Base-by-base conservation (phyloP, 2,797 vertebrate genomes). In the Thripadectes ignobilis region DNA sequence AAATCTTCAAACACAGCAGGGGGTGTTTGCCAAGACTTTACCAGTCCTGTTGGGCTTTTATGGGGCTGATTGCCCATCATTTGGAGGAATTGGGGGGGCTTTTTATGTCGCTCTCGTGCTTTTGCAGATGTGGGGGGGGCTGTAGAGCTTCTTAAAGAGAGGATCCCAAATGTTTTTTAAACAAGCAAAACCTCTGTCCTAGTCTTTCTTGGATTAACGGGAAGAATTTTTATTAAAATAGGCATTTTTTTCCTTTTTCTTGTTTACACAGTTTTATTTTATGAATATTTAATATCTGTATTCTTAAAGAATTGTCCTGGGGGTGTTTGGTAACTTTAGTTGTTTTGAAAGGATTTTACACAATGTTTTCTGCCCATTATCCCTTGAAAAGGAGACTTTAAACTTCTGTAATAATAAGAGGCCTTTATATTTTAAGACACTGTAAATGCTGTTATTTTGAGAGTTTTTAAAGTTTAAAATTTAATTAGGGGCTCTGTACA, bases 1-100 rank as follows among this genome's bases (percentile, higher is more conserved):
- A 96, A 91, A 96, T 96, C 96, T 93, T 41, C 67, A 96, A 91
- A 76, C 89, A 54, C 83, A 93, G 73, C 57, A 69, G 39, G 88
- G 67, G 81, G 36, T 88, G 77, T 75, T 82, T 91, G 79, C 55
- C 66, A 77, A 92, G 67, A 2, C 32, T 45, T 46, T 43, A 71
- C 38, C 48, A 4, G 29, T 38, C 7, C 2, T 39, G 27, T 29
- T 80, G 73, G 65, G 49, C 4, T 68, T 61, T 48, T 26, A 1
- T 27, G 4, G 39, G 72, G 72, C 38, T 78, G 69, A 14, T 38
- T 4, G 2, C 36, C 36, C 46, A 0, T 11, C 36, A 5, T 7
- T 11, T 5, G 4, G 18, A 26, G 46, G 16, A 43, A 14, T 10
- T 84, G 22, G 15, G 55, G 12, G 48, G 30, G 71, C 14, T 46